A percentile compares a stretch with the other conserved stretches of the same genome.
phyloP scores from a whole-genome alignment of 2,797 vertebrate species.

The Pachyuromys duprasi region DNA sequence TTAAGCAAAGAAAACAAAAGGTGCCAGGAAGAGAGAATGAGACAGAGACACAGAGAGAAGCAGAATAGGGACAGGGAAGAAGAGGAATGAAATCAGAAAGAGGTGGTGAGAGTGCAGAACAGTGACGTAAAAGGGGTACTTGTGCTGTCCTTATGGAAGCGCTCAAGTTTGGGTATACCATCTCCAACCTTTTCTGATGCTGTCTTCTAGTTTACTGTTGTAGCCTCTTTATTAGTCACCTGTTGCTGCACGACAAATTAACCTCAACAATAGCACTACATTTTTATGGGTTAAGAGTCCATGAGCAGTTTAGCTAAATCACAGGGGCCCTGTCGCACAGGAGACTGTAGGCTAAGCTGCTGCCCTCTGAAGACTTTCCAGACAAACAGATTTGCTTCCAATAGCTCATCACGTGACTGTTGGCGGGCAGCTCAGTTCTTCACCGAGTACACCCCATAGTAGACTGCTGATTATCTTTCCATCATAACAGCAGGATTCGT shows the following conservation, averaged over 20 bases:
- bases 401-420: not conserved
- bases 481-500: not conserved
- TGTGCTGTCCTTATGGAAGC: not conserved
- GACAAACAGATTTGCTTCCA: not conserved
- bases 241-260: not conserved
- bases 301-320: not conserved
- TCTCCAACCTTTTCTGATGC: not conserved
- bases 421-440: not conserved
- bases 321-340: not conserved
- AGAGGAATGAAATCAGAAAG: not conserved
- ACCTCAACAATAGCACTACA: not conserved
- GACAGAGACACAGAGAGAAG: not conserved
- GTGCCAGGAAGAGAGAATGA: not conserved
- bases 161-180: not conserved
- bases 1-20: not conserved
- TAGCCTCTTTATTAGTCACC: not conserved
- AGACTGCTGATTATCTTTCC: not conserved
- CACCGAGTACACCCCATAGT: too few species aligned
- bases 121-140: not conserved
- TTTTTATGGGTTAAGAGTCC: not conserved
- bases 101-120: not conserved
- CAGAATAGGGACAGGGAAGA: not conserved
- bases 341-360: not conserved
- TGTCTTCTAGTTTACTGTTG: not conserved
- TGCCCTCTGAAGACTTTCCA: not conserved